Percentiles rank a stretch among this genome's conserved stretches.
phyloP scores from a whole-genome alignment of 2,113 vertebrate species.

The Trinectes maculatus region DNA sequence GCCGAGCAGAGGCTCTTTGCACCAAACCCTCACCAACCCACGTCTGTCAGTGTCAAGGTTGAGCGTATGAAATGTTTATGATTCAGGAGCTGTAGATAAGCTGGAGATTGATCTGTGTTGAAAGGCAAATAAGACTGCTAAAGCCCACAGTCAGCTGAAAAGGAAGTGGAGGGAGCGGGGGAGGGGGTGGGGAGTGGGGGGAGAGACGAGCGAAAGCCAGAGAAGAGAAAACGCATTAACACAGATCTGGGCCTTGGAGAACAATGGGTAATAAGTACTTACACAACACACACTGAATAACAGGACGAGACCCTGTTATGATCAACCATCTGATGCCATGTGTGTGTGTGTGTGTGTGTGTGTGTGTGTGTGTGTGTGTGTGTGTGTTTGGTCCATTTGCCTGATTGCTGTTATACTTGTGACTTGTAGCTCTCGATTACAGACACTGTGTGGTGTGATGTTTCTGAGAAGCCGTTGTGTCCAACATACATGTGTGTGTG shows the following conservation, averaged over 20 bases:
- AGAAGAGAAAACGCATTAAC: slow-evolving; percentile 75
- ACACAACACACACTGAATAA: slow-evolving; percentile 51
- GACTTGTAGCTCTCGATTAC: slow-evolving; percentile 21
- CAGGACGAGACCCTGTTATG: slow-evolving; percentile 50
- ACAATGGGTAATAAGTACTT: slow-evolving; percentile 62
- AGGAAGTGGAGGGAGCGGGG: slow-evolving; percentile 45
- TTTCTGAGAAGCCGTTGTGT: background rate
- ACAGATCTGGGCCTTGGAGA: slow-evolving; percentile 69
- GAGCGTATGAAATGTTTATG: slow-evolving; percentile 77
- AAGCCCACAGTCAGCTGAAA: slow-evolving; percentile 78
- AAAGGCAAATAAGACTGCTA: slow-evolving; percentile 77
- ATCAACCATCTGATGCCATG: slow-evolving; percentile 48
- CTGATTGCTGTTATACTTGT: slow-evolving; percentile 19
- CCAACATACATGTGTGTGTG: too few species aligned
- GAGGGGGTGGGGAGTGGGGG: background rate
- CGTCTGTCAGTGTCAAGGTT: slow-evolving; percentile 65
- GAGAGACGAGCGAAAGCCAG: slow-evolving; percentile 32
- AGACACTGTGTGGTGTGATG: slow-evolving; percentile 17
- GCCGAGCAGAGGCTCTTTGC: slow-evolving; percentile 27
- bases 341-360: background rate
- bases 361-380: slow-evolving; percentile 16
- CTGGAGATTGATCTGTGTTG: slow-evolving; percentile 75
- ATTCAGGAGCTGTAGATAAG: slow-evolving; percentile 73
- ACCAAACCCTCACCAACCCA: slow-evolving; percentile 19
- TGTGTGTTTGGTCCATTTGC: slow-evolving; percentile 29